Conservation (phyloP, 2,113 vertebrate genomes). For the Prionailurus viverrinus region DNA sequence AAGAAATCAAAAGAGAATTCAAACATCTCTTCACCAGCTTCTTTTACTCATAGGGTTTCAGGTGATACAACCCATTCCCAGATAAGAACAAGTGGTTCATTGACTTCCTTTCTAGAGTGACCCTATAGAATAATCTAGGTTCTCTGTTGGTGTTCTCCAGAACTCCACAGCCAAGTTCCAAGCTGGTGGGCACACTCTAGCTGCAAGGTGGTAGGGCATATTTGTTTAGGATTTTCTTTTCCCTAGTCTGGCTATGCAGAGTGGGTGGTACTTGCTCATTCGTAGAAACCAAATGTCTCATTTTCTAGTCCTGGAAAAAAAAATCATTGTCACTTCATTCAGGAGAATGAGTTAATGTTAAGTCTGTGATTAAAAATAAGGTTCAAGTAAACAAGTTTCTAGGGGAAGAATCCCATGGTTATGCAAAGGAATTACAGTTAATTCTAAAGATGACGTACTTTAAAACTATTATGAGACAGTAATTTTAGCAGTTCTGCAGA, state of each 20-base stretch:
- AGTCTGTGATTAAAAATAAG: slow-evolving; percentile 83
- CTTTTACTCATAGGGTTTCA: neutral
- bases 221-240: neutral
- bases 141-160: neutral
- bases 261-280: neutral
- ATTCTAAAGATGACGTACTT: slow-evolving; percentile 90
- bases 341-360: slow-evolving; percentile 14
- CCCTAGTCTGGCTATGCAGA: neutral
- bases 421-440: slow-evolving; percentile 78
- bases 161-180: neutral
- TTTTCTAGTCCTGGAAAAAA: slow-evolving; percentile 49
- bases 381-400: slow-evolving; percentile 85
- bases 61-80: neutral
- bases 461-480: slow-evolving; percentile 92
- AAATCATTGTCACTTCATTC: slow-evolving; percentile 26
- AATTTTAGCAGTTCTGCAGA: slow-evolving; percentile 91
- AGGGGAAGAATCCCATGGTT: slow-evolving; percentile 71
- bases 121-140: neutral
- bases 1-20: neutral
- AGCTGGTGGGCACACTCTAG: too few species aligned
- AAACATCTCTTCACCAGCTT: neutral
- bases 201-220: neutral
- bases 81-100: neutral
- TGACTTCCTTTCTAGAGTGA: neutral
- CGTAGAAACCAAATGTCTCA: neutral